These are phyloP conservation scores for Saguinus imperator DNA, from an alignment of 2,113 vertebrate species.

Conservation along the genomic window DNA sequence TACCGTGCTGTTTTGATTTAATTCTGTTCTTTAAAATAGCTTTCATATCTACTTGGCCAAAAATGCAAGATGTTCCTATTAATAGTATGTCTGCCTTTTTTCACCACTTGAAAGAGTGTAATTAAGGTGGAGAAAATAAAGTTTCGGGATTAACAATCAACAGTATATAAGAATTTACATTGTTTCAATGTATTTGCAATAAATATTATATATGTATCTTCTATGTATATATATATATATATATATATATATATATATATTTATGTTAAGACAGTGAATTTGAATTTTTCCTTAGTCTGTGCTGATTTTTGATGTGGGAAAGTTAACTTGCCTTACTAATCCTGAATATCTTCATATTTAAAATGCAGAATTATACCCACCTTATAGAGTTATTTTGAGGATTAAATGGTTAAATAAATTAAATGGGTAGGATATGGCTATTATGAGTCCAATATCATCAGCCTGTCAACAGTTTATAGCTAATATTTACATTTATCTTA, in stretches of 20 bases:
- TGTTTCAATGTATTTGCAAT: neutral
- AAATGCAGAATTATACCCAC: neutral
- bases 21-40: conserved; percentile 38
- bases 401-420: neutral
- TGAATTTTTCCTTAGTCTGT: neutral
- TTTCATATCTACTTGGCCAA: neutral
- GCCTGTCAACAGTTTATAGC: neutral
- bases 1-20: neutral
- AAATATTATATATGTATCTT: neutral
- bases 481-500: neutral
- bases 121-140: neutral
- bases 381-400: neutral
- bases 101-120: neutral
- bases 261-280: neutral
- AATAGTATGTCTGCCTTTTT: neutral
- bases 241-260: neutral
- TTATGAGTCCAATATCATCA: neutral
- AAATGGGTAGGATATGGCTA: neutral
- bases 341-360: neutral
- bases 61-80: conserved; percentile 33
- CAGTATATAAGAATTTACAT: neutral
- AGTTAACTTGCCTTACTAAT: neutral
- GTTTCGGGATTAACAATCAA: neutral
- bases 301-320: neutral
- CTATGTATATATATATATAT: neutral